Conservation (phyloP, 2,888 invertebrate genomes). For the Eupithecia insigniata region DNA sequence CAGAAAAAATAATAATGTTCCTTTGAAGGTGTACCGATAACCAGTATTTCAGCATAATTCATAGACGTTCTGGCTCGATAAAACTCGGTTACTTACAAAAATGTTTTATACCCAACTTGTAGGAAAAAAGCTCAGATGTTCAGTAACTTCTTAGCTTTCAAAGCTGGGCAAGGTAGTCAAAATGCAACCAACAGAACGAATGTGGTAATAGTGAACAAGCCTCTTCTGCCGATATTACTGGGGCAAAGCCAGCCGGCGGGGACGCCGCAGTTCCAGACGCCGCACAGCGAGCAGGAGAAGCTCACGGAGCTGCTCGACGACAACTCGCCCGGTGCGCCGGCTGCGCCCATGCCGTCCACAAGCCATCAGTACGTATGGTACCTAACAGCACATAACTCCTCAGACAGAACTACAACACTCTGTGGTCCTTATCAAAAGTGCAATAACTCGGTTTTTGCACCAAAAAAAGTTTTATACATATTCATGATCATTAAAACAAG, state of each 20-base stretch:
- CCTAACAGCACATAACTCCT: not conserved
- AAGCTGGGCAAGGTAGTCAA: conserved; percentile 19
- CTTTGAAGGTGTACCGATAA: not conserved
- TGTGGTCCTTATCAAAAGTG: no score
- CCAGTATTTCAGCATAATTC: not conserved
- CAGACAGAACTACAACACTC: no score
- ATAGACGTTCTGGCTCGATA: not conserved
- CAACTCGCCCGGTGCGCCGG: conserved; percentile 13
- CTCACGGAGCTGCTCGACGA: conserved; percentile 43
- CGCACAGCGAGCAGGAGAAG: conserved; percentile 36
- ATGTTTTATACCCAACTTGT: not conserved
- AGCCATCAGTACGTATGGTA: not conserved
- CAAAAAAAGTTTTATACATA: no score
- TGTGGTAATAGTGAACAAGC: not conserved
- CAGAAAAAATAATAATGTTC: not conserved
- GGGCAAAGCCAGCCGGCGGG: not conserved
- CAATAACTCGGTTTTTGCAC: no score
- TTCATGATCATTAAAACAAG: no score
- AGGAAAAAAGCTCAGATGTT: conserved; percentile 34
- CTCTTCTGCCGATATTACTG: not conserved
- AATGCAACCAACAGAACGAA: not conserved
- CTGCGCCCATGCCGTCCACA: not conserved
- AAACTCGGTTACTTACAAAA: not conserved
- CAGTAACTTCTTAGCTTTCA: conserved; percentile 30
- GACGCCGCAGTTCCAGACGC: conserved; percentile 32